These are phyloP conservation scores for Cyprinus carpio DNA, from an alignment of 2,113 vertebrate genomes.

Conservation along the genomic window DNA sequence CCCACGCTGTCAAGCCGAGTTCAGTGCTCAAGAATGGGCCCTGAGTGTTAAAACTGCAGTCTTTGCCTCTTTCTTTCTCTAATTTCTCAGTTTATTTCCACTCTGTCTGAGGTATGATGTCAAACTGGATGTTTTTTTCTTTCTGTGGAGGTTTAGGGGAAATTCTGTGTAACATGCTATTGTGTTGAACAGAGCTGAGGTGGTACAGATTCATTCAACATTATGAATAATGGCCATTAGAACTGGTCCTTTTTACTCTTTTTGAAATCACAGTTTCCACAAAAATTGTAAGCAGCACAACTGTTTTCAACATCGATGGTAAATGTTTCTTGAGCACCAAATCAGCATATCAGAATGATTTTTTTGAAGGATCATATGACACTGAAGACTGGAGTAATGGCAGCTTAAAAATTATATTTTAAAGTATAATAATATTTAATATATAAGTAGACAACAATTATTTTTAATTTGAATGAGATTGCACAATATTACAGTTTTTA, in stretches of 20 bases:
- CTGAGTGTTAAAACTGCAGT: neutral
- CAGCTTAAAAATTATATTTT: neutral
- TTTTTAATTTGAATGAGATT: too few relatives aligned
- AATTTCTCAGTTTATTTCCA: constrained; percentile 10
- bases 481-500: neutral
- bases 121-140: neutral
- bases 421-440: too few relatives aligned
- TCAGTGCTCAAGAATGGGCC: constrained; percentile 19
- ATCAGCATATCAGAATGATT: too few relatives aligned
- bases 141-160: neutral
- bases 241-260: neutral
- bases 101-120: constrained; percentile 7
- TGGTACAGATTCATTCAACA: neutral
- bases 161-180: too few relatives aligned
- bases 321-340: too few relatives aligned
- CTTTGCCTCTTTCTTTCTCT: neutral
- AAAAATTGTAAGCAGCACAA: too few relatives aligned
- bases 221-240: neutral
- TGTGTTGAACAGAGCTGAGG: neutral
- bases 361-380: neutral
- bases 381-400: neutral
- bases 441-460: too few relatives aligned
- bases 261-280: too few relatives aligned
- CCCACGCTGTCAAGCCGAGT: constrained; percentile 44
- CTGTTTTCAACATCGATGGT: too few relatives aligned